These are phyloP conservation scores for Gopherus flavomarginatus DNA, from an alignment of 2,113 vertebrate species.

Conservation along the genomic window DNA sequence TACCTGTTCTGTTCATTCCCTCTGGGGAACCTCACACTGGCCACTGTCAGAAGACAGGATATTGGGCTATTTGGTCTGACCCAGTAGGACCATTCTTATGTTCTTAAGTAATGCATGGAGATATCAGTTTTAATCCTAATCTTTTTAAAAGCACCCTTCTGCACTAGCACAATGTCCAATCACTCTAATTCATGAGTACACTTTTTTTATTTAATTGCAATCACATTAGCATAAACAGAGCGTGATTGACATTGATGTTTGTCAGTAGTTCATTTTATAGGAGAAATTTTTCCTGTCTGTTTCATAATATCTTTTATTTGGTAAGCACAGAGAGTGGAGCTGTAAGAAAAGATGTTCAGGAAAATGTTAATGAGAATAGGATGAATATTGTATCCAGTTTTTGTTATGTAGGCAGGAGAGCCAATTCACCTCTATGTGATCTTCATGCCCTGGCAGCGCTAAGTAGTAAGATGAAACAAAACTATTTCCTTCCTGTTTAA, in stretches of 20 bases:
- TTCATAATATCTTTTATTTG: conserved; percentile 4
- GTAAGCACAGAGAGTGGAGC: not conserved
- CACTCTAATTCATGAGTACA: conserved; percentile 37
- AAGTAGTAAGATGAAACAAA: conserved; percentile 30
- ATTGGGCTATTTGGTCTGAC: too few relatives aligned
- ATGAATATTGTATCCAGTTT: not conserved
- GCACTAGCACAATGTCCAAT: conserved; percentile 47
- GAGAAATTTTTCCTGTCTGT: not conserved
- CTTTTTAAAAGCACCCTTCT: conserved; percentile 45
- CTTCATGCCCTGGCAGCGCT: not conserved
- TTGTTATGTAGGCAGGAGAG: not conserved
- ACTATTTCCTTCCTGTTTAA: conserved; percentile 28
- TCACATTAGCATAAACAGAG: not conserved
- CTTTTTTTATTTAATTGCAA: not conserved
- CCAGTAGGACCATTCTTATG: too few relatives aligned
- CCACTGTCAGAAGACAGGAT: too few relatives aligned
- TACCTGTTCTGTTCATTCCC: too few relatives aligned
- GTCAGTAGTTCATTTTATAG: not conserved
- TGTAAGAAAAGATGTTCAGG: not conserved
- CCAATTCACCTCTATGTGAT: not conserved
- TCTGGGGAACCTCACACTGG: too few relatives aligned
- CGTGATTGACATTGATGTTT: not conserved
- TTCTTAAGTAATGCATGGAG: not conserved
- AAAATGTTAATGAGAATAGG: conserved; percentile 26
- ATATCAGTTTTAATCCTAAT: conserved; percentile 22